phyloP scores from a whole-genome alignment of 2,888 invertebrate genomes.

The Subacronicta megacephala region DNA sequence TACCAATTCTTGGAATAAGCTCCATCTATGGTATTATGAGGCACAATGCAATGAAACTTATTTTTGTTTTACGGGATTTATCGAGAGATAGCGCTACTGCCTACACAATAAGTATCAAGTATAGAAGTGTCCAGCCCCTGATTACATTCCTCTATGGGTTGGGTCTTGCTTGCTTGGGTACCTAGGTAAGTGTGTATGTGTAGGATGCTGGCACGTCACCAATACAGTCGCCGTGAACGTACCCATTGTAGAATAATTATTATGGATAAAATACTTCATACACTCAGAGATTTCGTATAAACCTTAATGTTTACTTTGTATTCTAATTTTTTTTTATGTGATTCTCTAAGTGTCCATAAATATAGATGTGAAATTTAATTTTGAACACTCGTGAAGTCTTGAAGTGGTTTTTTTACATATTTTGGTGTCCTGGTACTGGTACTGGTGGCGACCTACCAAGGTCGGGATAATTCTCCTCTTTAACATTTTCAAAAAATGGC shows the following conservation, averaged over 20 bases:
- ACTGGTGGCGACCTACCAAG: no score
- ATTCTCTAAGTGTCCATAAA: no score
- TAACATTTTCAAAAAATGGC: conserved; percentile 23
- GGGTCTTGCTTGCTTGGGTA: no score
- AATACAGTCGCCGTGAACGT: no score
- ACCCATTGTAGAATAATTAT: background rate
- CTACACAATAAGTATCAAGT: no score
- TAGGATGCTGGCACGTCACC: background rate
- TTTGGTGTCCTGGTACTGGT: conserved; percentile 5
- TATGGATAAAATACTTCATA: background rate
- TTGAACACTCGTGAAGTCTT: conserved; percentile 7
- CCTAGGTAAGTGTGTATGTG: background rate
- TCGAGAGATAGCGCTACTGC: no score
- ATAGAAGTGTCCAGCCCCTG: no score
- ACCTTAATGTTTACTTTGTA: background rate
- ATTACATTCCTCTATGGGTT: no score
- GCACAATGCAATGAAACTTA: no score
- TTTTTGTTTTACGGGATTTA: no score
- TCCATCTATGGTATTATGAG: no score
- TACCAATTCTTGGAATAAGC: no score
- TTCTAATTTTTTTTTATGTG: background rate
- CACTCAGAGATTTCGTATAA: background rate
- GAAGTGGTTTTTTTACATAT: conserved; percentile 16
- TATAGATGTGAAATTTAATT: background rate
- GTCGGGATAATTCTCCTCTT: background rate